These are phyloP conservation scores for Listronotus bonariensis DNA, from an alignment of 1,140 invertebrate genomes.

Conservation along the genomic window DNA sequence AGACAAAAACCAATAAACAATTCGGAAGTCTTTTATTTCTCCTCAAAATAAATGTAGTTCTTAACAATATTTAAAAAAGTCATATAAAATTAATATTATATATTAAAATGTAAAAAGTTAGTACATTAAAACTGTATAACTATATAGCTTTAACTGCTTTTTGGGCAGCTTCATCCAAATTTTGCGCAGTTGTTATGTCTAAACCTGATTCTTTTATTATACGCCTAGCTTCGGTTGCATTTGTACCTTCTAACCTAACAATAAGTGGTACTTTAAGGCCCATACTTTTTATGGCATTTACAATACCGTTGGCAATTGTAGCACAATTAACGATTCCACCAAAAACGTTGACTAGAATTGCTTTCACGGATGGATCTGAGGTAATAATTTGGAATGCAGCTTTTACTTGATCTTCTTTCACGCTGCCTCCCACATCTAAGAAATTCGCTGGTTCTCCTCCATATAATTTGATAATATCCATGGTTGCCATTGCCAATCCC, in stretches of 20 bases:
- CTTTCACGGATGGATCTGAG: constrained; percentile 87
- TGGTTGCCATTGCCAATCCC: constrained; percentile 98
- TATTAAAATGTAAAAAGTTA: no score
- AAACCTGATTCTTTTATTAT: constrained; percentile 83
- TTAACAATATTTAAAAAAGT: no score
- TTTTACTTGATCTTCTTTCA: constrained; percentile 89
- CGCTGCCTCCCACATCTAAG: constrained; percentile 93
- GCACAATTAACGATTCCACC: constrained; percentile 99
- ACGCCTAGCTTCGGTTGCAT: constrained; percentile 65
- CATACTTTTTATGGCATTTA: constrained; percentile 79
- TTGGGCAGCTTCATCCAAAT: constrained; percentile 91
- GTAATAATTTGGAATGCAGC: constrained; percentile 96
- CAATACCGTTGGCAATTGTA: constrained; percentile 94
- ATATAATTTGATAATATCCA: constrained; percentile 95
- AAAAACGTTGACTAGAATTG: constrained; percentile 97
- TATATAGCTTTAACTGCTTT: constrained; percentile 70
- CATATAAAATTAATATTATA: no score
- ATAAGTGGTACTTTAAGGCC: constrained; percentile 84
- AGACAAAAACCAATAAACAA: no score
- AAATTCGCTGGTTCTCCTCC: constrained; percentile 96
- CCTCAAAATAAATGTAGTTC: no score
- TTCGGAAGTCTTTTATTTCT: no score
- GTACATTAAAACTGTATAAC: background rate
- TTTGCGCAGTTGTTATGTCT: constrained; percentile 77
- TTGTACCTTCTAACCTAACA: constrained; percentile 90